phyloP scores from a whole-genome alignment of 2,888 invertebrate species.

The Thymelicus sylvestris region DNA sequence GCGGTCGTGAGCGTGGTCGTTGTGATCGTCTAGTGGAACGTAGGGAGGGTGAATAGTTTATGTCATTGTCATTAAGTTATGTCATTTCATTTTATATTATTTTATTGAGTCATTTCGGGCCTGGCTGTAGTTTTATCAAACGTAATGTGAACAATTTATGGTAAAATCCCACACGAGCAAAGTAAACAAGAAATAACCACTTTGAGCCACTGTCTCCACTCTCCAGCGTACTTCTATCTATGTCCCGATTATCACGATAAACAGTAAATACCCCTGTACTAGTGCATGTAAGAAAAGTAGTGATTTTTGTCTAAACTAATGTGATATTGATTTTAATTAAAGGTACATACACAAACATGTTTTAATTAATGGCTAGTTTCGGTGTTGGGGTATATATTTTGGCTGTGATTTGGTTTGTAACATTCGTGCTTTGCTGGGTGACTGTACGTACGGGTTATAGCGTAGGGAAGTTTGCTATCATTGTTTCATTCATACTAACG shows the following conservation, averaged over 20 bases:
- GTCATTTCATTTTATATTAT: neutral
- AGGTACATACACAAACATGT: neutral
- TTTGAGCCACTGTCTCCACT: slow-evolving; percentile 44
- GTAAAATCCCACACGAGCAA: slow-evolving; percentile 44
- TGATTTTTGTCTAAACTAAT: slow-evolving; percentile 22
- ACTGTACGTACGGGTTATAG: slow-evolving; percentile 87
- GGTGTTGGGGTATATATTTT: slow-evolving; percentile 88
- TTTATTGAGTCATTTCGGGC: neutral
- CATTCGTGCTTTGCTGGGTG: slow-evolving; percentile 86
- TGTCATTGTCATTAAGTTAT: no score
- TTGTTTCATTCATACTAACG: slow-evolving; percentile 82
- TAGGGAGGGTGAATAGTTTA: no score
- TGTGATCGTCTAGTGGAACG: no score
- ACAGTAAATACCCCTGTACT: slow-evolving; percentile 53
- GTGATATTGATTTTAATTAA: slow-evolving; percentile 16
- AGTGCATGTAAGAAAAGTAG: slow-evolving; percentile 52
- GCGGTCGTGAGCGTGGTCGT: no score
- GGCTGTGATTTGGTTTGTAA: slow-evolving; percentile 86
- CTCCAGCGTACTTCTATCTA: slow-evolving; percentile 44
- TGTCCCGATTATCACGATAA: slow-evolving; percentile 53
- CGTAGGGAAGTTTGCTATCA: slow-evolving; percentile 86
- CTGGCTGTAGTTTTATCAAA: neutral
- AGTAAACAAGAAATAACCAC: slow-evolving; percentile 51
- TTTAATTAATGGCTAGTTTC: slow-evolving; percentile 70
- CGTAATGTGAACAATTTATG: slow-evolving; percentile 40